Percentiles rank a stretch among this genome's conserved stretches.
Conservation (phyloP, 2,113 vertebrate species). For the Lethenteron reissneri region DNA sequence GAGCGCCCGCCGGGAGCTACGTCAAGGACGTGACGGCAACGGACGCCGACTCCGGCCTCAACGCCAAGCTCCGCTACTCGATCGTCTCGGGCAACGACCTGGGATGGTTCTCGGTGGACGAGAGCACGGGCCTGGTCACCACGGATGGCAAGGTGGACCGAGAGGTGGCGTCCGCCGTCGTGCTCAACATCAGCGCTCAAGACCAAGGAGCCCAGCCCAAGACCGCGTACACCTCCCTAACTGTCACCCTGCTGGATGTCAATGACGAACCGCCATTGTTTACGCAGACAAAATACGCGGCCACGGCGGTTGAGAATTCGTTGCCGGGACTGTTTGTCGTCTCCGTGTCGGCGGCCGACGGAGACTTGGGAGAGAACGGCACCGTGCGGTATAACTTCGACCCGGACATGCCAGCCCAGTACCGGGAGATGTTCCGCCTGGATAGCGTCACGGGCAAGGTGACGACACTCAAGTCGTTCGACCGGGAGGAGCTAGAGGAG, state of each 20-base stretch:
- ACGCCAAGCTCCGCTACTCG: conserved; percentile 78
- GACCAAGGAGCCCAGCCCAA: conserved; percentile 85
- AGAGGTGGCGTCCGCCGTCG: conserved; percentile 51
- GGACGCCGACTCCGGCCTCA: conserved; percentile 78
- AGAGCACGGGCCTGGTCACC: conserved; percentile 81
- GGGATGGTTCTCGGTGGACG: conserved; percentile 80
- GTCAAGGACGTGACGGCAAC: conserved; percentile 77
- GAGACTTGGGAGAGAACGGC: conserved; percentile 76
- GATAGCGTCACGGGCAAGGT: conserved; percentile 46
- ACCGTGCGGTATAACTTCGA: conserved; percentile 64
- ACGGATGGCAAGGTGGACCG: conserved; percentile 42
- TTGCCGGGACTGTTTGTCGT: conserved; percentile 49
- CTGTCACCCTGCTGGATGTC: conserved; percentile 61
- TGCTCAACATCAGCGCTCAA: conserved; percentile 75
- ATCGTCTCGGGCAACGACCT: conserved; percentile 73
- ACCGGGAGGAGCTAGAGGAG: conserved; percentile 51
- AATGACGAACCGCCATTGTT: conserved; percentile 73
- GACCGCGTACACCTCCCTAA: conserved; percentile 57
- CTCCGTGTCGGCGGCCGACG: conserved; percentile 45
- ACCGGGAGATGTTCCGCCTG: conserved; percentile 41
- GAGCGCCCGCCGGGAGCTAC: conserved; percentile 67
- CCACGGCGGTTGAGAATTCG: conserved; percentile 50
- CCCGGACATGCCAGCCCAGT: conserved; percentile 27
- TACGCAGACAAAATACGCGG: conserved; percentile 33
- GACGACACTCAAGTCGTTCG: conserved; percentile 40